Base-by-base conservation (phyloP, 2,113 vertebrate genomes). In the Clarias magur region DNA sequence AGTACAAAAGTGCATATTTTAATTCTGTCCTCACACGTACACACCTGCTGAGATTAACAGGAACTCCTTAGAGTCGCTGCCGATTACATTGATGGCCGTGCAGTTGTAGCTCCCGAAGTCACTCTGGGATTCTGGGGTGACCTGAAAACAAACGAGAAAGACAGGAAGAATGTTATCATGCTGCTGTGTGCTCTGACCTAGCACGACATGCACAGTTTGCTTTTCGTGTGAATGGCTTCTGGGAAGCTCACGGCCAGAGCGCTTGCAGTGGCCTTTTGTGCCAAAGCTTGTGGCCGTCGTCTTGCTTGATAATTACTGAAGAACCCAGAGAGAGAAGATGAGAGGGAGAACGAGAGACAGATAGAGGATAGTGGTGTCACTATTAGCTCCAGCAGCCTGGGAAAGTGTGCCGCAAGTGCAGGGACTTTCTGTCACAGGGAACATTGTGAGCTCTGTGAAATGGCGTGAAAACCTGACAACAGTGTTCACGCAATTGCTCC, bases 71-170 rank as follows among this genome's bases (percentile, higher is more conserved):
- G 97, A 99, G 92, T 99, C 98, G 11, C 96, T 94, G 59, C 98
- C 98, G 19, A 99, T 96, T 79, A 90, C 93, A 84, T 99, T 99
- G 89, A 95, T 95, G 0, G 98, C 98, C 0, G 97, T 97, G 91
- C 98, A 99, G 94, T 99, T 99, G 94, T 99, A 99, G 94, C 96
- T 99, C 27, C 98, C 98, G 90, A 98, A 99, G 89, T 99, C 98
- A 6, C 94, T 96, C 92, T 99, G 96, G 16, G 97, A 98, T 85
- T 98, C 96, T 0, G 98, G 98, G 1, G 96, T 98, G 89, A 99
- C 94, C 98, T 99, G 90, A 80, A 78, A 89, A 27, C 27, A n/a
- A 72, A 11, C 7, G 38, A 27, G 11, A 65, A 85, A 78, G 62
- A 81, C 65, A 17, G 68, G 57, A 68, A 42, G 75, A 60, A 75